These are phyloP conservation scores for Hylaeus anthracinus DNA, from an alignment of 1,140 invertebrate genomes.

Conservation along the genomic window DNA sequence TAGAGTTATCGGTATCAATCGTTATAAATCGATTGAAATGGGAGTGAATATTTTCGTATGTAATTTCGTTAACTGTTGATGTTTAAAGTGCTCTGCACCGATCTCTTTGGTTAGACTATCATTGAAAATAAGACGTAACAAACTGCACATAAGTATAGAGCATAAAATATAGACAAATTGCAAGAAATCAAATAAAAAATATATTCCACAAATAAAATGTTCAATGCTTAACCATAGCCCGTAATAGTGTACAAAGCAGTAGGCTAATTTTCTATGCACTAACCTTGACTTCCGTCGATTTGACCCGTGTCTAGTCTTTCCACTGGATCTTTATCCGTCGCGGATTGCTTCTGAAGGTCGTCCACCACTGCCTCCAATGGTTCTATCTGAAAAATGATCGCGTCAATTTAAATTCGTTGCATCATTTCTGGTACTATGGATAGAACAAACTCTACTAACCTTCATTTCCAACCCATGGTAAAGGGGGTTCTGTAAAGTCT, in stretches of 20 bases:
- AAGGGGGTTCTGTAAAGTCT: conserved; percentile 67
- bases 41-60: not conserved
- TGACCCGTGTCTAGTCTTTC: conserved; percentile 70
- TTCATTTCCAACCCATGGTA: conserved; percentile 76
- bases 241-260: not conserved
- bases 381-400: conserved; percentile 67
- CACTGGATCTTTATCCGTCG: conserved; percentile 61
- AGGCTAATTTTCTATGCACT: conserved; percentile 22
- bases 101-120: not conserved
- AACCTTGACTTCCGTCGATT: conserved; percentile 69
- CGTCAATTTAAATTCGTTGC: not conserved
- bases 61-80: not conserved
- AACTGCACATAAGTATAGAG: not conserved
- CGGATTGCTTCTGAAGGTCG: conserved; percentile 64
- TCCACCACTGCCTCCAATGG: conserved; percentile 70
- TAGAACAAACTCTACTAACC: conserved; percentile 54
- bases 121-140: not conserved
- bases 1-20: not conserved
- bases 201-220: not conserved
- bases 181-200: conserved; percentile 3
- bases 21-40: not conserved
- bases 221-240: not conserved
- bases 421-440: not conserved
- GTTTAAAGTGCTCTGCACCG: not conserved
- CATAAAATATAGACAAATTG: conserved; percentile 15